Base-by-base conservation (phyloP, 2,797 vertebrate genomes). In the Lagodon rhomboides region DNA sequence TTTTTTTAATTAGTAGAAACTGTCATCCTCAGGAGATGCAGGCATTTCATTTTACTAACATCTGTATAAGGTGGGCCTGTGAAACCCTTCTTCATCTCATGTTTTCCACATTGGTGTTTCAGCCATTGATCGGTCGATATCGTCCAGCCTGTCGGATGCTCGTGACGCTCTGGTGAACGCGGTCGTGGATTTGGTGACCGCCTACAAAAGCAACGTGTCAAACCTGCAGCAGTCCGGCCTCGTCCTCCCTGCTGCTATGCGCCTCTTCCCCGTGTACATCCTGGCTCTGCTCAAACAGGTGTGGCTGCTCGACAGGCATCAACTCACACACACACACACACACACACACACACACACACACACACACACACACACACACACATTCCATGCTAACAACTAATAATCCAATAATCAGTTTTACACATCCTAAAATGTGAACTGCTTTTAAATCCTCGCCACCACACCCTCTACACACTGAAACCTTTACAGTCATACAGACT, bases 251-350 rank as follows among this genome's bases (percentile, higher is more conserved):
- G 91, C 94, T n/a, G 93, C 95, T 76, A 95, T 99, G 88, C 95
- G 95, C 60, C 94, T 99, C 49, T 98, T 99, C 88, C 97, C 98
- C 1, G 94, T 99, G 16, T 99, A 98, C 88, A 91, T 98, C 72
- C 94, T 98, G 55, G 94, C 97, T 53, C 97, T 99, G 53, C 98
- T 99, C 77, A 99, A 99, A 92, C 98, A 99, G 96, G 98, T 99
- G 68, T 2, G 75, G 67, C 74, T 18, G 50, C 68, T 22, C 0
- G 0, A 12, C 25, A 9, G 4, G 13, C 46, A 22, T 25, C 18
- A 1, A 3, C 4, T 2, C 54, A 27, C 53, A 55, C 53, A 27
- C 53, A 54, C 22, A 46, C 8, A 53, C 20, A 44, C 30, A 51
- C 27, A 18, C 34, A 12, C 41, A 34, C 11, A 44, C 41, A 22